phyloP scores from a whole-genome alignment of 2,113 vertebrate species.

The Passer montanus region DNA sequence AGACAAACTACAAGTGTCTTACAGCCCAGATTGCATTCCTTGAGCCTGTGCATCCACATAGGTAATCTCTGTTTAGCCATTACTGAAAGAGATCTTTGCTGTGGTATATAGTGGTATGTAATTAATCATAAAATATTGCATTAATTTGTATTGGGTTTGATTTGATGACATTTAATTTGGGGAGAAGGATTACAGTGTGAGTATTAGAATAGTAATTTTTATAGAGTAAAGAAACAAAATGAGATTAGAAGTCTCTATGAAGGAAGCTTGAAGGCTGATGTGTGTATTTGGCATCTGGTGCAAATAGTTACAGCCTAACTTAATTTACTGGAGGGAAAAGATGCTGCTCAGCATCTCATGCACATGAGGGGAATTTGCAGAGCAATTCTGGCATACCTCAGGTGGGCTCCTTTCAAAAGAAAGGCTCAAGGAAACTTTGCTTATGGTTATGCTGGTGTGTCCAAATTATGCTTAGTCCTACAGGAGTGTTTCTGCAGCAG shows the following conservation, averaged over 20 bases:
- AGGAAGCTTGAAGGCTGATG: neutral
- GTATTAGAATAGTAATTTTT: neutral
- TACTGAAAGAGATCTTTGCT: neutral
- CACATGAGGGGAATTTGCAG: neutral
- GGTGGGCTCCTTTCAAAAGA: neutral
- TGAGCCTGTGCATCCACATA: neutral
- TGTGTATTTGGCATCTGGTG: neutral
- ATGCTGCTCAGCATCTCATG: neutral
- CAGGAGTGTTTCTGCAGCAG: rapidly evolving
- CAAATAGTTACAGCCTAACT: neutral
- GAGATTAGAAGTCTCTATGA: neutral
- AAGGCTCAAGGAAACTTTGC: neutral
- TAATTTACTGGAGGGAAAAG: neutral
- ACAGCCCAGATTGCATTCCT: neutral
- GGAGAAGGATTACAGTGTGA: neutral
- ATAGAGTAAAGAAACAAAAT: neutral
- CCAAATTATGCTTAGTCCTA: neutral
- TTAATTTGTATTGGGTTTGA: neutral
- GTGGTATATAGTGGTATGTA: neutral
- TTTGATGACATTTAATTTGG: neutral
- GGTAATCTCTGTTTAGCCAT: neutral
- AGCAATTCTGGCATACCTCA: neutral
- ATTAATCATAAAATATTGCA: constrained; percentile 5
- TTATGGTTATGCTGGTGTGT: neutral
- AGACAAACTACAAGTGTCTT: neutral